These are phyloP conservation scores for Agrochola lychnidis DNA, from an alignment of 2,888 invertebrate species.

Conservation along the genomic window DNA sequence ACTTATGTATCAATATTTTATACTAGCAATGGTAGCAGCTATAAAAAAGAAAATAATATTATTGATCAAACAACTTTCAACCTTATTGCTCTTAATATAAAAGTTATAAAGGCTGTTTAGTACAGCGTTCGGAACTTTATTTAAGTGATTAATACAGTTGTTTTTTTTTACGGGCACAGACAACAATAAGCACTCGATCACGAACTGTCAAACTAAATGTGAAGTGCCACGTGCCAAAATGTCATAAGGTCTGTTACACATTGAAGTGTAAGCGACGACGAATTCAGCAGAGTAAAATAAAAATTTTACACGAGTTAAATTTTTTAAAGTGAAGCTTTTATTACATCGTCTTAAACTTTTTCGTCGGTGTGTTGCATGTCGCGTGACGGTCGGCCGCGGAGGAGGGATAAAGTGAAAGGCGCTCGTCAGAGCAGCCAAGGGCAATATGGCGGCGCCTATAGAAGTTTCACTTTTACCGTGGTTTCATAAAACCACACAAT, in stretches of 20 bases:
- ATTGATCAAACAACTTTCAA: slow-evolving; percentile 4
- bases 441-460: too few species aligned
- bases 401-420: too few species aligned
- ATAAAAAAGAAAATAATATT: not conserved
- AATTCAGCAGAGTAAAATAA: not conserved
- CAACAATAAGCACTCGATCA: slow-evolving; percentile 83
- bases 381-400: too few species aligned
- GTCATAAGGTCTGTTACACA: slow-evolving; percentile 43
- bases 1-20: not conserved
- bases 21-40: not conserved
- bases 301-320: not conserved
- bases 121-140: slow-evolving; percentile 1
- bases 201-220: slow-evolving; percentile 78
- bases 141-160: slow-evolving; percentile 47
- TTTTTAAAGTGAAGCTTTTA: too few species aligned
- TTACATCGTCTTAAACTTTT: too few species aligned
- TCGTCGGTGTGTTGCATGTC: too few species aligned
- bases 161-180: slow-evolving; percentile 63
- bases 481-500: too few species aligned
- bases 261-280: not conserved
- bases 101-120: not conserved
- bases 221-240: slow-evolving; percentile 69
- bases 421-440: too few species aligned
- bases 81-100: not conserved
- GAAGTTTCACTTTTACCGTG: too few species aligned